These are phyloP conservation scores for Neodon shergylaensis DNA, from an alignment of 2,113 vertebrate genomes.

Conservation along the genomic window DNA sequence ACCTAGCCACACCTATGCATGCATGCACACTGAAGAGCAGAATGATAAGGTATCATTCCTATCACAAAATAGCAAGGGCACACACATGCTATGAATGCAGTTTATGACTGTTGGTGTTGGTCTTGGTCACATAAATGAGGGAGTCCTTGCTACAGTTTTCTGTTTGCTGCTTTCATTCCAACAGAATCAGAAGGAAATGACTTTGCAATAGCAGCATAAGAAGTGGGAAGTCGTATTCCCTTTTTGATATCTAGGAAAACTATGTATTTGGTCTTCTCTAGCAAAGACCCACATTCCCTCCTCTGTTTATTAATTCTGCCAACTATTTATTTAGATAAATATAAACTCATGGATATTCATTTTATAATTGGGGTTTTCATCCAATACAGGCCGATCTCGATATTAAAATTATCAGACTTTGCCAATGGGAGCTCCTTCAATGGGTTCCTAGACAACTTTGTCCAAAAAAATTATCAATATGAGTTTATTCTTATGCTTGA, in stretches of 20 bases:
- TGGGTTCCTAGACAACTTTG: background rate
- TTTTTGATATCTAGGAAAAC: background rate
- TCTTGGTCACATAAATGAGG: background rate
- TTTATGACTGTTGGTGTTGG: background rate
- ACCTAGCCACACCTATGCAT: no score
- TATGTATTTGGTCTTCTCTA: background rate
- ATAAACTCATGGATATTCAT: background rate
- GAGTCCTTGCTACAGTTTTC: background rate
- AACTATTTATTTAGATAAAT: conserved; percentile 2
- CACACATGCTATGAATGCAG: background rate
- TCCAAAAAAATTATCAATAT: background rate
- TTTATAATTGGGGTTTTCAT: conserved; percentile 4
- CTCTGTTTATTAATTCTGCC: background rate
- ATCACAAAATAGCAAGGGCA: background rate
- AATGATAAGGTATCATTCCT: background rate
- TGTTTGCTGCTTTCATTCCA: background rate
- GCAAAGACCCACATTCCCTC: background rate
- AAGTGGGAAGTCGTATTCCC: background rate
- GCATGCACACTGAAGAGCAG: background rate
- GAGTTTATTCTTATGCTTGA: background rate
- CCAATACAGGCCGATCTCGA: background rate
- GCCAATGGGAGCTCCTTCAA: background rate
- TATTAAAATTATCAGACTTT: background rate
- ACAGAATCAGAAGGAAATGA: background rate
- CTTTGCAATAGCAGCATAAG: background rate